phyloP scores from a whole-genome alignment of 2,113 vertebrate species.

The Engystomops pustulosus region DNA sequence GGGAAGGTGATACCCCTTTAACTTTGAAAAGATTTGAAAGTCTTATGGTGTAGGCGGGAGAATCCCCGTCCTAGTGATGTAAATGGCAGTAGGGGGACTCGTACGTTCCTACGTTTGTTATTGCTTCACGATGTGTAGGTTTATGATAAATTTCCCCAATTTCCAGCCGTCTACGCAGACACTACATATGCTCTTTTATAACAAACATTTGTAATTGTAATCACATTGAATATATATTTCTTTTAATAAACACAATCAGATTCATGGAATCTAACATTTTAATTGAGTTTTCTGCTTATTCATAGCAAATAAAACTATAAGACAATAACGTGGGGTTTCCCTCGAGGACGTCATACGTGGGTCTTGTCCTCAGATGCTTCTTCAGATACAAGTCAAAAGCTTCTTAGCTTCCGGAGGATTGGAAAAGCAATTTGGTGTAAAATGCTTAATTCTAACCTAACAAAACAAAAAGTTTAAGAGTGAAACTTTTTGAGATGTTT shows the following conservation, averaged over 20 bases:
- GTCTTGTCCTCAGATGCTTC: too few relatives aligned
- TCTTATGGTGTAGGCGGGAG: background rate
- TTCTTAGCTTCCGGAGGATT: background rate
- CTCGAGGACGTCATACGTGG: background rate
- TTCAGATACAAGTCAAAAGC: background rate
- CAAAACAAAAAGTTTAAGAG: background rate
- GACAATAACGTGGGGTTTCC: constrained; percentile 10
- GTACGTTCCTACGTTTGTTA: background rate
- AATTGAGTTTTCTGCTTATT: background rate
- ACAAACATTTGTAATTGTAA: constrained; percentile 8
- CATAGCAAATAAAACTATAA: background rate
- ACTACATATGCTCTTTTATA: background rate
- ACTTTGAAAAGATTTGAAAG: too few relatives aligned
- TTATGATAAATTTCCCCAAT: background rate
- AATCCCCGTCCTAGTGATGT: background rate
- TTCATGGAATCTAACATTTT: background rate
- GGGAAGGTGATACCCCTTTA: too few relatives aligned
- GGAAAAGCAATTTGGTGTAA: background rate
- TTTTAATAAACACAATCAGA: background rate
- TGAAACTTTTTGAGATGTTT: too few relatives aligned
- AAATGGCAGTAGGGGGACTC: background rate
- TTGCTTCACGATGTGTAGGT: background rate
- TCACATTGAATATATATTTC: background rate
- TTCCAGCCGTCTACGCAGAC: background rate
- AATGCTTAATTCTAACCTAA: background rate